Conservation (phyloP, 2,888 invertebrate genomes). For the Synergus japonicus region DNA sequence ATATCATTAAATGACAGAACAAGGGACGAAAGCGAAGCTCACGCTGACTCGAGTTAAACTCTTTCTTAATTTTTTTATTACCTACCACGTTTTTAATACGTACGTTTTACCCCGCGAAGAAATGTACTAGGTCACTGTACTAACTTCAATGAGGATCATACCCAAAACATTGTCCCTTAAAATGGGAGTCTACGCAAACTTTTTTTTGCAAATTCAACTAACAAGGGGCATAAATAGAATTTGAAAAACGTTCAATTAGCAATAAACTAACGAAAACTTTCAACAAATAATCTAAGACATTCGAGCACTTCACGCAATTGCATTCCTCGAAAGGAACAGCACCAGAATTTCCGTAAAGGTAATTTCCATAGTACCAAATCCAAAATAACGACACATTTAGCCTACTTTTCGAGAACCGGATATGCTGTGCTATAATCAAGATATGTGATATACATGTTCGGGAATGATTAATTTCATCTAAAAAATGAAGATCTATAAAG, state of each 20-base stretch:
- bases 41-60: slow-evolving; percentile 11
- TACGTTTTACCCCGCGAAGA: neutral
- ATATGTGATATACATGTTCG: slow-evolving; percentile 57
- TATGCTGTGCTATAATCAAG: slow-evolving; percentile 59
- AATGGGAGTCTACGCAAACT: neutral
- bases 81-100: slow-evolving; percentile 1
- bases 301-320: slow-evolving; percentile 17
- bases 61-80: neutral
- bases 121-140: slow-evolving; percentile 35
- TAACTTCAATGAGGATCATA: slow-evolving; percentile 24
- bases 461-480: slow-evolving; percentile 53
- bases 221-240: slow-evolving; percentile 38
- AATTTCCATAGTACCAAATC: neutral
- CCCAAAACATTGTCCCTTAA: neutral
- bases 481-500: slow-evolving; percentile 55
- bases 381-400: slow-evolving; percentile 11
- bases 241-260: slow-evolving; percentile 30
- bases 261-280: slow-evolving; percentile 35
- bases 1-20: neutral
- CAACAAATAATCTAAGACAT: slow-evolving; percentile 31
- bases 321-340: slow-evolving; percentile 16
- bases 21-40: slow-evolving; percentile 13
- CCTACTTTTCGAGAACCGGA: slow-evolving; percentile 53
- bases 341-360: slow-evolving; percentile 18
- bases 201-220: slow-evolving; percentile 1